Percentiles rank a stretch among this genome's conserved stretches.
These are phyloP conservation scores for Caenorhabditis sulstoni DNA, from an alignment of 2,888 invertebrate species.

Conservation along the genomic window DNA sequence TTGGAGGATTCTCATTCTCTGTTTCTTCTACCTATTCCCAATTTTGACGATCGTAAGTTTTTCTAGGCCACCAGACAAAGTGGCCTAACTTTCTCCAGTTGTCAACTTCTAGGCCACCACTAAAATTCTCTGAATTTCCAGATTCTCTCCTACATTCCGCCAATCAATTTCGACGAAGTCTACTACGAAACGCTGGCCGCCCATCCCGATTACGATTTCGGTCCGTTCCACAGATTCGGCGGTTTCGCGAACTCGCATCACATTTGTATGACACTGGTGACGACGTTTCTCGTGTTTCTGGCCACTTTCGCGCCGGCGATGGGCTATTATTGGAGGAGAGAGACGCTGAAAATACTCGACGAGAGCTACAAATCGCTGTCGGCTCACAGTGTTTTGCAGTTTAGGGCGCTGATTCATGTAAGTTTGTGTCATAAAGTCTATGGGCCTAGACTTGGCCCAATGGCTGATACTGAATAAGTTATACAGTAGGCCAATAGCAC, in stretches of 20 bases:
- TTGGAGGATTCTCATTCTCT: slow-evolving; percentile 14
- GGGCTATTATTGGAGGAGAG: slow-evolving; percentile 31
- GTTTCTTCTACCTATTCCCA: slow-evolving; percentile 22
- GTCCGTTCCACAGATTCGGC: slow-evolving; percentile 25
- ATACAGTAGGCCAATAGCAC: no score
- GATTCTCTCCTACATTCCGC: slow-evolving; percentile 44
- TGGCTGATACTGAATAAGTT: no score
- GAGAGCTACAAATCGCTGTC: slow-evolving; percentile 16
- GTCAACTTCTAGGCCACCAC: not conserved
- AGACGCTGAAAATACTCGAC: slow-evolving; percentile 40
- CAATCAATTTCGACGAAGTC: slow-evolving; percentile 24
- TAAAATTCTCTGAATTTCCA: slow-evolving; percentile 1
- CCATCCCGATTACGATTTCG: slow-evolving; percentile 40
- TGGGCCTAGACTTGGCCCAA: no score
- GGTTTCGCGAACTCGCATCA: slow-evolving; percentile 46
- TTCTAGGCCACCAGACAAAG: not conserved
- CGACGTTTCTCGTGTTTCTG: not conserved
- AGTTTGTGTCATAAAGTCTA: no score
- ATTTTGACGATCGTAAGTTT: slow-evolving; percentile 10
- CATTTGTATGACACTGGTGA: slow-evolving; percentile 37
- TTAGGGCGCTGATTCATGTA: slow-evolving; percentile 39
- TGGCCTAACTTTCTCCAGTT: not conserved
- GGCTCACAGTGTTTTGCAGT: slow-evolving; percentile 8
- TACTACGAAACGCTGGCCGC: slow-evolving; percentile 25
- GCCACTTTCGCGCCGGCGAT: slow-evolving; percentile 12